Percentiles rank a stretch among this genome's conserved stretches.
These are phyloP conservation scores for Carassius gibelio DNA, from an alignment of 2,113 vertebrate species.

Conservation along the genomic window DNA sequence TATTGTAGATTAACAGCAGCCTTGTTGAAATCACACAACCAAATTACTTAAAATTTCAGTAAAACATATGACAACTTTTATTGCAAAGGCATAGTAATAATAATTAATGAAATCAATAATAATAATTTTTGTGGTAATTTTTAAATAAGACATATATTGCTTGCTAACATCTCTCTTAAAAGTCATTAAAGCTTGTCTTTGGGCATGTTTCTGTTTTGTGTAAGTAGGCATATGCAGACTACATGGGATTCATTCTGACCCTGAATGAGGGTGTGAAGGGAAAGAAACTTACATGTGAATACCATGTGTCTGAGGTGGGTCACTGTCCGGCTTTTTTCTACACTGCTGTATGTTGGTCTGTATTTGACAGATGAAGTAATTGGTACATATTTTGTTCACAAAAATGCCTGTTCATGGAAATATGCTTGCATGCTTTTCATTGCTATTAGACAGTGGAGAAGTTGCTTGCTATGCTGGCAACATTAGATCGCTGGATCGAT, in stretches of 20 bases:
- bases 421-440: neutral
- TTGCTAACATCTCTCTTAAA: neutral
- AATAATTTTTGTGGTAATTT: no score
- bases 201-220: neutral
- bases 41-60: neutral
- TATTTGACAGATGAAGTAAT: neutral
- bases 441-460: conserved; percentile 84
- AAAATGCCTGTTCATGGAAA: neutral
- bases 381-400: neutral
- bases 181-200: neutral
- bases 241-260: conserved; percentile 92
- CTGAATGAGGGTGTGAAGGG: conserved; percentile 92
- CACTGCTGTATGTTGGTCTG: neutral
- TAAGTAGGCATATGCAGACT: conserved; percentile 89
- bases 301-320: conserved; percentile 89
- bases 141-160: neutral
- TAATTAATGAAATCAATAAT: no score
- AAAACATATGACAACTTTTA: no score
- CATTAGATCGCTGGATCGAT: conserved; percentile 92
- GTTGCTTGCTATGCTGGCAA: conserved; percentile 83
- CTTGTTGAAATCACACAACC: neutral
- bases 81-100: no score
- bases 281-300: conserved; percentile 88
- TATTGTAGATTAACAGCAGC: neutral
- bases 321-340: neutral